Conservation (phyloP, 2,797 vertebrate species). For the Anguilla pacifica region DNA sequence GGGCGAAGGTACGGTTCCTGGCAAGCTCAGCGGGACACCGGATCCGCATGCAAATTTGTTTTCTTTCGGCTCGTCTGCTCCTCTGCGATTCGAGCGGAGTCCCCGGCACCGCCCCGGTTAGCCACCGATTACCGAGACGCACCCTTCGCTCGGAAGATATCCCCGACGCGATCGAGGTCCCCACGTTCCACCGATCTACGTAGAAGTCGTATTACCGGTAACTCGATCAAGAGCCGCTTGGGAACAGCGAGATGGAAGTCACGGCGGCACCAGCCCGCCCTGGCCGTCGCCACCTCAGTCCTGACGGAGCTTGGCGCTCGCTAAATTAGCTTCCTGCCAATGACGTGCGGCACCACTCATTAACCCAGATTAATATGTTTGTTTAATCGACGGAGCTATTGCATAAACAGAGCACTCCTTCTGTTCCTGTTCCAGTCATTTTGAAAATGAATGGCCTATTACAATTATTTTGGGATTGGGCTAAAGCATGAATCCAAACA, state of each 20-base stretch:
- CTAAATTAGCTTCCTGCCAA: background rate
- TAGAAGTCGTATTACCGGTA: background rate
- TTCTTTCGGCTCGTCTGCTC: background rate
- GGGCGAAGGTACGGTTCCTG: background rate
- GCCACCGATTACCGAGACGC: background rate
- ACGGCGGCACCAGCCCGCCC: background rate
- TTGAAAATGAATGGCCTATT: background rate
- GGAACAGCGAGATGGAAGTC: background rate
- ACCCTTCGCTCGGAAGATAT: background rate
- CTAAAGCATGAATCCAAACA: background rate
- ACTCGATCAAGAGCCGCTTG: background rate
- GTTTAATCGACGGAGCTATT: background rate
- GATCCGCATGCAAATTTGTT: slow-evolving; percentile 3
- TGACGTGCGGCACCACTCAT: background rate
- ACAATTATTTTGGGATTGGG: background rate
- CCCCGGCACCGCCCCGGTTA: background rate
- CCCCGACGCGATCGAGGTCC: background rate
- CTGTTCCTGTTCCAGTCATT: background rate
- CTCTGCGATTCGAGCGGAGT: background rate
- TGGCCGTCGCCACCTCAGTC: background rate
- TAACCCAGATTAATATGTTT: background rate
- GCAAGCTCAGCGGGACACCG: background rate
- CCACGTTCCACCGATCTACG: background rate
- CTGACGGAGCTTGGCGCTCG: background rate
- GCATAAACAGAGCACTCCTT: too few species aligned